Evolutionary conservation across 2,888 invertebrate species (phyloP).

Genomic region (Polyploca ridens): DNA sequence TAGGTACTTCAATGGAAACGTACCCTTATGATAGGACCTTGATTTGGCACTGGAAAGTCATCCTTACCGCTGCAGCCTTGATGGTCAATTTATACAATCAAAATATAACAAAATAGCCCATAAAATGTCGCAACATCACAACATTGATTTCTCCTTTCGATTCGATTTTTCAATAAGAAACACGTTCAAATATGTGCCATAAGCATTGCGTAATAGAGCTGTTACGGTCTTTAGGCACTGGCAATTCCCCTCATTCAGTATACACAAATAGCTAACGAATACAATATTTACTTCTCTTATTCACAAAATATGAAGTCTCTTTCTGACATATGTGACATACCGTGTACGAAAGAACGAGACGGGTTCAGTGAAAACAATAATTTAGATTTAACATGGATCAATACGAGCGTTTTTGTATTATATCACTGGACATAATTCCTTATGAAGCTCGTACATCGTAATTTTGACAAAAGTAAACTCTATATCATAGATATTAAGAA

Average conservation of each 20-base stretch:
- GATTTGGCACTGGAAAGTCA: background rate
- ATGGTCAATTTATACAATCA: background rate
- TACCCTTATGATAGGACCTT: no score
- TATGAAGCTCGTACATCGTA: no score
- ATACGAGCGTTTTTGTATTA: no score
- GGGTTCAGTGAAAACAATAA: background rate
- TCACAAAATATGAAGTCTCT: background rate
- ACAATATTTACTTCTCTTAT: background rate
- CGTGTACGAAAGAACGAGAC: background rate
- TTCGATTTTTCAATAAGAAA: background rate
- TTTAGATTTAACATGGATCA: background rate
- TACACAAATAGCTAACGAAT: background rate
- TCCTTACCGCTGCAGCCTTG: background rate
- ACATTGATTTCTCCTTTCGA: background rate
- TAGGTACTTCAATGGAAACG: no score
- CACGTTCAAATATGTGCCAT: background rate
- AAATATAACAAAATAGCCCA: background rate
- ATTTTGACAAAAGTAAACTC: no score
- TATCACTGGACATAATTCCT: no score
- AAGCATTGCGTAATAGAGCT: background rate
- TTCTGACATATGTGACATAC: background rate
- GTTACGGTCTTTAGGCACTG: background rate
- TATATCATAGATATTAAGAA: no score
- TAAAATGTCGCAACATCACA: background rate
- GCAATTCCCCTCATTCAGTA: background rate